phyloP scores from a whole-genome alignment of 1,140 invertebrate species.

The Brachionus calyciflorus region DNA sequence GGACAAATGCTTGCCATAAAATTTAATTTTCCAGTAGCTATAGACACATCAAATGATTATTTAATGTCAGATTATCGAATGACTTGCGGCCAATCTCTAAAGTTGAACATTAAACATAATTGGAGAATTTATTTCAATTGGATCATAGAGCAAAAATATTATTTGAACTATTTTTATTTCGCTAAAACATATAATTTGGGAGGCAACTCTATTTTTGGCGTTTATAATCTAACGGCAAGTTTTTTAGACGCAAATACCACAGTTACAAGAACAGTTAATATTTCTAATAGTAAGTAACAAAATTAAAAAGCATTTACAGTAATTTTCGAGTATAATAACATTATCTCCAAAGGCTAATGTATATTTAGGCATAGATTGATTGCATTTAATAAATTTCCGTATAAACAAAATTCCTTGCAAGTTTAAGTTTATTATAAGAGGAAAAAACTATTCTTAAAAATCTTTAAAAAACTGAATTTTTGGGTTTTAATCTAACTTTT shows the following conservation, averaged over 20 bases:
- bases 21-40: background rate
- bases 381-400: too few relatives aligned
- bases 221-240: background rate
- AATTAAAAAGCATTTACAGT: too few relatives aligned
- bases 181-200: background rate
- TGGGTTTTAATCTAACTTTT: too few relatives aligned
- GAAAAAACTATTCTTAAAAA: too few relatives aligned
- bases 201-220: too few relatives aligned
- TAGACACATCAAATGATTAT: background rate
- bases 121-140: background rate
- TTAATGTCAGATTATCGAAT: background rate
- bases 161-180: slow-evolving; percentile 4
- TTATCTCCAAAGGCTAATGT: too few relatives aligned
- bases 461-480: too few relatives aligned
- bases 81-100: background rate
- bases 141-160: background rate
- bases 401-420: too few relatives aligned
- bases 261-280: background rate
- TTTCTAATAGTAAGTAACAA: background rate
- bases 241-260: background rate
- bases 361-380: too few relatives aligned
- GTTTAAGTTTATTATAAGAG: too few relatives aligned
- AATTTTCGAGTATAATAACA: too few relatives aligned
- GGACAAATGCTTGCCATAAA: background rate
- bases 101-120: background rate